Conservation (phyloP, 1,140 invertebrate genomes). For the Sweltsa coloradensis region DNA sequence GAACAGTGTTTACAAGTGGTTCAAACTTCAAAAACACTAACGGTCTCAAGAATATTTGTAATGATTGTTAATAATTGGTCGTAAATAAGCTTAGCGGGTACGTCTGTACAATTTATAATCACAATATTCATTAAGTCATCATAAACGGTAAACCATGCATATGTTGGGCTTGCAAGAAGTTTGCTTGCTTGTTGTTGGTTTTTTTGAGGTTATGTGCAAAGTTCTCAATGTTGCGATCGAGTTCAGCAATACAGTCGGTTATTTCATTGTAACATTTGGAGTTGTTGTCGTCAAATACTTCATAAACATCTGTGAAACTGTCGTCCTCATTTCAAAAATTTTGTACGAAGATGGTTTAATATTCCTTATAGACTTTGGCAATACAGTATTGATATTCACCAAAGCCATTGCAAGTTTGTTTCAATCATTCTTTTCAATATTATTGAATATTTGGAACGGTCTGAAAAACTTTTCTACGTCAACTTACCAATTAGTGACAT, state of each 20-base stretch:
- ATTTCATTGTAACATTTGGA: not conserved
- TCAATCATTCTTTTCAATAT: not conserved
- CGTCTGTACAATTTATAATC: no score
- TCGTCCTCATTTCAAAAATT: not conserved
- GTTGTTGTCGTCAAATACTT: not conserved
- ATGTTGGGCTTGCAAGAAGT: no score
- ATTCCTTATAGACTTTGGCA: conserved; percentile 1
- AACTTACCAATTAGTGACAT: not conserved
- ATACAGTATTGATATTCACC: not conserved
- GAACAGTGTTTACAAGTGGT: no score
- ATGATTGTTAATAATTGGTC: no score
- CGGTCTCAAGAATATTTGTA: no score
- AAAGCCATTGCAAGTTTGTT: not conserved
- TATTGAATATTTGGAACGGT: not conserved
- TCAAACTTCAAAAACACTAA: no score
- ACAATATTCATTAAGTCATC: no score
- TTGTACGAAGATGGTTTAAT: conserved; percentile 11
- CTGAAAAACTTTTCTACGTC: not conserved
- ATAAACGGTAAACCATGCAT: no score
- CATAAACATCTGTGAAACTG: not conserved
- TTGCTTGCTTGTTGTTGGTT: no score
- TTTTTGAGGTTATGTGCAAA: no score
- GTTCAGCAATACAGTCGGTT: not conserved
- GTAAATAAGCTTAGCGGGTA: no score
- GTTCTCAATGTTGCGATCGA: no score